Evolutionary conservation across 2,113 vertebrate genomes (phyloP), one percentile per base, ranked within the genome.

Genomic region (Grantiella picta): DNA sequence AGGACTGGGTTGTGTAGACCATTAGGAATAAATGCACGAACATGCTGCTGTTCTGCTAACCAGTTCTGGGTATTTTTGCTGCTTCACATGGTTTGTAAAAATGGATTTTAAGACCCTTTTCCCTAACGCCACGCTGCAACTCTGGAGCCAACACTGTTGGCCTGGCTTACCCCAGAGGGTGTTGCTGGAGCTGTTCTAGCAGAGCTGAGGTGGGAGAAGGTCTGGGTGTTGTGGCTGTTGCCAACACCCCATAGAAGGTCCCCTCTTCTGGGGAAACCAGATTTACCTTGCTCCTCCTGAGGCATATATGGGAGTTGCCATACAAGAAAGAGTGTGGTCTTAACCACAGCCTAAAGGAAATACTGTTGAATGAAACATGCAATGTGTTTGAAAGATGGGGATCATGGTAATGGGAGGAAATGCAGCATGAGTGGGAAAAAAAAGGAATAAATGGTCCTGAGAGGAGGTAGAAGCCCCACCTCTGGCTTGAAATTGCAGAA

Each of bases 81-180:
- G 63, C 69, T 94, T 86, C 54, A 60, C 21, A 1, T 84, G 25
- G 18, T 53, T 90, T 82, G 45, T 59, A 40, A 75, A 94, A 60
- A 44, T 29, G 7, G 40, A 45, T 82, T 92, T 72, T 54, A 66
- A 80, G 77, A 27, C 31, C 22, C 27, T 93, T 85, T 94, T 60
- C 21, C 9, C 4, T 79, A 56, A 56, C 4, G 1, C 12, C 3
- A 2, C 36, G 31, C 65, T 76, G 15, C 1, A 10, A 12, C 59
- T 69, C 24, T 25, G 10, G n/a, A 66, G 64, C 52, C 21, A 21
- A 1, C 0, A 0, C 15, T 65, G 29, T 12, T 57, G 45, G 44
- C 36, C 14, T 27, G 64, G 54, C 60, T 80, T 40, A 60, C 20
- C 14, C n/a, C 56, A 19, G 59, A 42, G 16, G 6, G 33, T 38